Evolutionary conservation across 2,113 vertebrate genomes (phyloP), one percentile per base, ranked within the genome.

Genomic region (Rhea americana): DNA sequence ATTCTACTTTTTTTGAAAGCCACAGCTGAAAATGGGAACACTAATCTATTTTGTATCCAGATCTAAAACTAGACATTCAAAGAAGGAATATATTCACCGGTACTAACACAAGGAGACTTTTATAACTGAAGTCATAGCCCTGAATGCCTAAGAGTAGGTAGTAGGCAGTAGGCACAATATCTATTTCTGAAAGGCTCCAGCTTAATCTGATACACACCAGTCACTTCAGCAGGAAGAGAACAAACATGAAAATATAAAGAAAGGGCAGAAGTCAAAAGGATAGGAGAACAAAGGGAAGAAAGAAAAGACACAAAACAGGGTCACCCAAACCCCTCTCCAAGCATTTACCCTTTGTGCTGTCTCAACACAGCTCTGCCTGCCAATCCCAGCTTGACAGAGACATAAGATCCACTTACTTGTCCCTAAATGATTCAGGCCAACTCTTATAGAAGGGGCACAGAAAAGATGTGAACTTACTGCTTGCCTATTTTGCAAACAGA

Each of bases 61-160:
- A 75, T 71, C n/a, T 80, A 74, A 79, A 94, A 62, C 61, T 79
- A 90, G 85, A 59, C 94, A 84, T 70, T 76, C 62, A 88, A 87
- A 93, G 90, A 95, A 93, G 94, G 91, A 91, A 91, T 93, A 96
- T 89, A 96, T 96, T 96, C 95, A 94, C 82, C 72, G 79, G 67
- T 8, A 58, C 89, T 92, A 96, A 87, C 74, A 94, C 90, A 96
- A 96, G 95, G 88, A 86, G 94, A 94, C 88, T 90, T 91, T 87
- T 93, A 93, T 95, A 95, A 95, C 94, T 70, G 70, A 94, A 91
- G 90, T 89, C 93, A 48, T 5, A 77, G 85, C 88, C 90, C 90
- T 58, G 93, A 96, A 96, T 96, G 95, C 94, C 87, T 87, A 96
- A 2, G 90, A 91, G 86, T 91, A 96, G 93, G 91, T 94, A 87